Conservation (phyloP, 2,797 vertebrate genomes). For the Adrianichthys oophorus region DNA sequence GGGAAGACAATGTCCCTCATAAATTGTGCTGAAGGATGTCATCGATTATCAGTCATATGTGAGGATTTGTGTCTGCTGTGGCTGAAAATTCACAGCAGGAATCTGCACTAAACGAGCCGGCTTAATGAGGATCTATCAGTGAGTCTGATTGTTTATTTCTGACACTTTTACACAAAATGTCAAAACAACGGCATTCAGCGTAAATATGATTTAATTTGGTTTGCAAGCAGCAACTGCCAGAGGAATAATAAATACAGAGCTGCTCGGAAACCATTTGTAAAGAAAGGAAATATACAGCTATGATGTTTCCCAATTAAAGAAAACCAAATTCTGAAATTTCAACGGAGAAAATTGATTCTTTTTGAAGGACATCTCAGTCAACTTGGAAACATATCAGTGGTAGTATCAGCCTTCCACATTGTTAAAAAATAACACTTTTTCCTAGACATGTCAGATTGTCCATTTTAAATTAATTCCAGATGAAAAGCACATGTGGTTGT, state of each 20-base stretch:
- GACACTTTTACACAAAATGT: conserved; percentile 34
- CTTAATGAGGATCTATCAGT: conserved; percentile 48
- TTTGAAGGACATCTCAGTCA: conserved; percentile 1
- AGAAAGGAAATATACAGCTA: conserved; percentile 8
- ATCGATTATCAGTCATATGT: conserved; percentile 47
- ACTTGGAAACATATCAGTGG: conserved; percentile 8
- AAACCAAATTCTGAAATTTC: neutral
- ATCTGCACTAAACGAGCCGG: conserved; percentile 11
- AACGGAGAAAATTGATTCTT: conserved; percentile 9
- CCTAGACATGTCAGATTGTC: conserved; percentile 35
- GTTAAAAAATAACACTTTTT: conserved; percentile 17
- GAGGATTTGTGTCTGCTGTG: conserved; percentile 16
- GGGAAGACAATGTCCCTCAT: conserved; percentile 30
- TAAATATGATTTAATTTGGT: conserved; percentile 22
- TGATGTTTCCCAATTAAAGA: conserved; percentile 3
- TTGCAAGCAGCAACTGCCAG: neutral
- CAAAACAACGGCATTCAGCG: conserved; percentile 37
- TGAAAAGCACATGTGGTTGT: conserved; percentile 39
- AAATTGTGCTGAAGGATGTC: conserved; percentile 34
- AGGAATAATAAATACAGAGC: conserved; percentile 4
- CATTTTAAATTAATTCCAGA: conserved; percentile 48
- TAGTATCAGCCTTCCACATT: conserved; percentile 6
- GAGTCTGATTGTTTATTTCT: conserved; percentile 31
- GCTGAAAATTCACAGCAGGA: conserved; percentile 30
- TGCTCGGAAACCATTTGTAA: conserved; percentile 3